These are phyloP conservation scores for Hesperophylax magnus DNA, from an alignment of 1,140 invertebrate genomes.

Conservation along the genomic window DNA sequence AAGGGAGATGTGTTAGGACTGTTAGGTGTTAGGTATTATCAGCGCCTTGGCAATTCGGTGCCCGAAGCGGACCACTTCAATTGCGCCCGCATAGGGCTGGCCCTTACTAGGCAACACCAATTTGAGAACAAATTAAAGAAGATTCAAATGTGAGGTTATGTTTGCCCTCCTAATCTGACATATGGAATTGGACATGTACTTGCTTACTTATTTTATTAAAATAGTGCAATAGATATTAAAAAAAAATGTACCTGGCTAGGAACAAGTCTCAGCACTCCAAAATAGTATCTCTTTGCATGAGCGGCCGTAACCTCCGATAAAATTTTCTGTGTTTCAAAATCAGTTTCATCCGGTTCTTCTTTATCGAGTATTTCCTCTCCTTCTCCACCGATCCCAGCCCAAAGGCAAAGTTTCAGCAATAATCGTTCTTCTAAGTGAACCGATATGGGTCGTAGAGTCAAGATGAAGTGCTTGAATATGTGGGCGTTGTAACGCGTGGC, in stretches of 20 bases:
- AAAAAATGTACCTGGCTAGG: constrained; percentile 74
- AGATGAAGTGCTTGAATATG: constrained; percentile 82
- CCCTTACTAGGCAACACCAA: too few species aligned
- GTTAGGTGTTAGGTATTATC: too few species aligned
- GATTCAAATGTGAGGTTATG: too few species aligned
- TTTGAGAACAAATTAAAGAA: too few species aligned
- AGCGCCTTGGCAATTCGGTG: too few species aligned
- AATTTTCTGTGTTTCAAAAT: constrained; percentile 82
- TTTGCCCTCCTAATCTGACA: too few species aligned
- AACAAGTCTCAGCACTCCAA: constrained; percentile 86
- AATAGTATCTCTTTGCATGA: constrained; percentile 90
- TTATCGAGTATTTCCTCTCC: constrained; percentile 64
- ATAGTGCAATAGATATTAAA: too few species aligned
- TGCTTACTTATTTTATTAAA: too few species aligned
- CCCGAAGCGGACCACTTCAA: too few species aligned
- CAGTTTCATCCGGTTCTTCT: constrained; percentile 79
- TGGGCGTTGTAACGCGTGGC: constrained; percentile 62
- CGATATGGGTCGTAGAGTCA: constrained; percentile 87
- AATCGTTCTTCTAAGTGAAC: constrained; percentile 91
- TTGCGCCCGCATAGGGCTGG: too few species aligned
- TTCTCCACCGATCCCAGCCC: constrained; percentile 78
- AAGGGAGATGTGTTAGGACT: too few species aligned
- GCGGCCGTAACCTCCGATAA: constrained; percentile 85
- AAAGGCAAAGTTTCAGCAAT: constrained; percentile 83
- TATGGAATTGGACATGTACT: too few species aligned